These are phyloP conservation scores for Sesia apiformis DNA, from an alignment of 2,888 invertebrate genomes.

Conservation along the genomic window DNA sequence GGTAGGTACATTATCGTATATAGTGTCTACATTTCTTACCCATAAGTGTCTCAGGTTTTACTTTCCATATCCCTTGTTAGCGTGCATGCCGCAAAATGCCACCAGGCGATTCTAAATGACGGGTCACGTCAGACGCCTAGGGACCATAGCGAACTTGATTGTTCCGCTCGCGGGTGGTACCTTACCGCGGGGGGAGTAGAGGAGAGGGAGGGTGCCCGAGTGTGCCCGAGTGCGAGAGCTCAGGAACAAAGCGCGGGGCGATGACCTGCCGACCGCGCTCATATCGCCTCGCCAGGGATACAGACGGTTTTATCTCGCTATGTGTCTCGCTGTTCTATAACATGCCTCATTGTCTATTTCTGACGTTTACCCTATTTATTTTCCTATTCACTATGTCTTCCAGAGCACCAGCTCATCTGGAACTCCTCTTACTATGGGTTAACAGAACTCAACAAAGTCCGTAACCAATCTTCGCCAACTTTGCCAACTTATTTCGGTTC, in stretches of 20 bases:
- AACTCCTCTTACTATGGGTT: no score
- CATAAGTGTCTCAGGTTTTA: no score
- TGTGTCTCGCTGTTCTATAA: neutral
- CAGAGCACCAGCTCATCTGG: no score
- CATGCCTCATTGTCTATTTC: neutral
- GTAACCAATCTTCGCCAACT: no score
- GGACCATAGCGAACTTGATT: conserved; percentile 31
- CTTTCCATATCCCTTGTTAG: conserved; percentile 3
- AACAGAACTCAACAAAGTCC: no score
- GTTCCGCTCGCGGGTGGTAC: conserved; percentile 22
- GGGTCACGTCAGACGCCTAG: conserved; percentile 25
- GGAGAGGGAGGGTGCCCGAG: conserved; percentile 6
- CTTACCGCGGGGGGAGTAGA: neutral
- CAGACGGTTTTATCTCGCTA: neutral
- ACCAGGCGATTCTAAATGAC: conserved; percentile 15
- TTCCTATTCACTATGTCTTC: no score
- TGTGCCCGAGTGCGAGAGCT: conserved; percentile 18
- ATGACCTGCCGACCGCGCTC: conserved; percentile 42
- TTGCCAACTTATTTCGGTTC: no score
- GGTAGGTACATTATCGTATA: no score
- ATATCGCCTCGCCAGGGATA: conserved; percentile 14
- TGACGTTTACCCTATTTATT: no score
- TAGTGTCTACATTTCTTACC: no score
- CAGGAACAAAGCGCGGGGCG: conserved; percentile 60
- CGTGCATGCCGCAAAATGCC: conserved; percentile 15